phyloP scores from a whole-genome alignment of 2,797 vertebrate species.

The Sebastes oblongus region DNA sequence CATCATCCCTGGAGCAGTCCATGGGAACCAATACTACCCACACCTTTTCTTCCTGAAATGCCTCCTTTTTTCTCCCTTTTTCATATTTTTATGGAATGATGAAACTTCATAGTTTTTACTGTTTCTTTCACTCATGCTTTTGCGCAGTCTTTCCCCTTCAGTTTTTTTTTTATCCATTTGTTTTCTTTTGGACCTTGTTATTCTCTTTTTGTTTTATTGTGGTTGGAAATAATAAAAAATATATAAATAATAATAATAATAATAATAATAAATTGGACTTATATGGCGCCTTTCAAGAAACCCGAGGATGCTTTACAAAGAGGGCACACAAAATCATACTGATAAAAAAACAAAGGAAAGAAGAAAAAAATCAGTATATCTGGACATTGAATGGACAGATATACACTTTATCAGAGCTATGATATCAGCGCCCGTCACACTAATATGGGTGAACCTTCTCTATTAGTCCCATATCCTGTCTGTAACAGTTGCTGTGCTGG shows the following conservation, averaged over 20 bases:
- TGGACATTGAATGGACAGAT: conserved; percentile 62
- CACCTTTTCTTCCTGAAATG: neutral
- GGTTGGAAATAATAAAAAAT: neutral
- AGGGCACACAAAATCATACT: neutral
- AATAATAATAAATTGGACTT: no score
- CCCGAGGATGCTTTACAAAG: no score
- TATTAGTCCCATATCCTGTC: conserved; percentile 62
- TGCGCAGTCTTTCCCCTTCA: no score
- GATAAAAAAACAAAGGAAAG: no score
- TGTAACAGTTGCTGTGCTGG: conserved; percentile 70
- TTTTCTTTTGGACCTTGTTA: neutral
- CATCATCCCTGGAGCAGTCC: no score
- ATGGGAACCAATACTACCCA: no score
- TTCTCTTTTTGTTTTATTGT: neutral
- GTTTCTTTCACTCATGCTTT: no score
- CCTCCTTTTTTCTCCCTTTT: neutral
- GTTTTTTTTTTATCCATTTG: neutral
- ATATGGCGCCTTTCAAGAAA: no score
- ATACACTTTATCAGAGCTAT: conserved; percentile 50
- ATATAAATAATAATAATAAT: neutral
- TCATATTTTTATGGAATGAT: neutral
- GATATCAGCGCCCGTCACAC: conserved; percentile 37
- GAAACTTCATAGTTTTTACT: neutral
- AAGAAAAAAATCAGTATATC: no score
- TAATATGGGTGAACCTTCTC: conserved; percentile 47